A percentile compares a stretch with the other conserved stretches of the same genome.
These are phyloP conservation scores for Toxostoma redivivum DNA, from an alignment of 2,113 vertebrate genomes.

Conservation along the genomic window DNA sequence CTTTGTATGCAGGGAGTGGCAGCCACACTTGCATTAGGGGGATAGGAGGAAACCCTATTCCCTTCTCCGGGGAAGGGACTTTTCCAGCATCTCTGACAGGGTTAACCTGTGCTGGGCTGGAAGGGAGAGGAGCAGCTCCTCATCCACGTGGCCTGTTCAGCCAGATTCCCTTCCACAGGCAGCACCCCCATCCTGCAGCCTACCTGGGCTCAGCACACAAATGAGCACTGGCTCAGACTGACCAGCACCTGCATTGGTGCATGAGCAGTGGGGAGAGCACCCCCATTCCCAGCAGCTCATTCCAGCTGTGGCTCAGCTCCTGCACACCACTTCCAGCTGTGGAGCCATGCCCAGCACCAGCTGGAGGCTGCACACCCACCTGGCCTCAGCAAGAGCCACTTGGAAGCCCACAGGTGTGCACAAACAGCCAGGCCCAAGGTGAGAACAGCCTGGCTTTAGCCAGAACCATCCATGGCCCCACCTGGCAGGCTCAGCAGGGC, in stretches of 20 bases:
- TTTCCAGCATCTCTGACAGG: neutral
- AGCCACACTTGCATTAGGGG: neutral
- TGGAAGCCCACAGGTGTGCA: neutral
- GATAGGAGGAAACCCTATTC: rapidly evolving
- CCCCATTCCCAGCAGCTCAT: neutral
- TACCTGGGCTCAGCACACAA: neutral
- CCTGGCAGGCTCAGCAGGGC: neutral
- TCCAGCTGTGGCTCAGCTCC: neutral
- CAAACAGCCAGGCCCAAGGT: neutral
- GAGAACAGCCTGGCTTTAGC: neutral
- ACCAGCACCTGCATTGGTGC: neutral
- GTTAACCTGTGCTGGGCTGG: neutral
- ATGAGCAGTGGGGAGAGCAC: neutral
- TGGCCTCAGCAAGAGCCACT: too few species aligned
- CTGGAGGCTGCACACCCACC: neutral
- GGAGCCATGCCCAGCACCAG: neutral
- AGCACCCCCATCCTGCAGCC: rapidly evolving
- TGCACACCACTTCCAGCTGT: neutral
- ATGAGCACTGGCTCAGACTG: neutral
- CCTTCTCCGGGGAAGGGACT: neutral
- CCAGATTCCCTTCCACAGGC: neutral
- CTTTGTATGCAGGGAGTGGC: neutral
- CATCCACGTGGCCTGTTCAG: neutral
- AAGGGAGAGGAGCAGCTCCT: neutral
- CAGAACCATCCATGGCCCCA: neutral